A percentile compares a stretch with the other conserved stretches of the same genome.
These are phyloP conservation scores for Heliconius himera DNA, from an alignment of 1,140 invertebrate species.

Conservation along the genomic window DNA sequence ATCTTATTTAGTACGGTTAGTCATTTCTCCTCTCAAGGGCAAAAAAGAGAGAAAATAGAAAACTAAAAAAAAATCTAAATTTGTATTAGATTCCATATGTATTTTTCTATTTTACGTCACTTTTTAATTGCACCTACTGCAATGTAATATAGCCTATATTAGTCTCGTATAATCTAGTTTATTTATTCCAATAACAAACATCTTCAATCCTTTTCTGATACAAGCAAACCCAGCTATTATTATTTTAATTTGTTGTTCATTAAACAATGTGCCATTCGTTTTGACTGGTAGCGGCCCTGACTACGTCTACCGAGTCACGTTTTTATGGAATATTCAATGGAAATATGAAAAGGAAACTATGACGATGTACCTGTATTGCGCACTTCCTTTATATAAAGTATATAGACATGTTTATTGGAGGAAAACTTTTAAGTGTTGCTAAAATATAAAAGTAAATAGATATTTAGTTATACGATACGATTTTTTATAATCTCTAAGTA, in stretches of 20 bases:
- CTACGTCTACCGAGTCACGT: conserved; percentile 24
- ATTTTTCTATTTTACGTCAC: too few relatives aligned
- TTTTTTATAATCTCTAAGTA: too few relatives aligned
- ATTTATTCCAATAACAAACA: neutral
- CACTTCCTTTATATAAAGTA: conserved; percentile 16
- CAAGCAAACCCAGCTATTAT: neutral
- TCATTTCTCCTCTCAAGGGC: too few relatives aligned
- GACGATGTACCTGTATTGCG: neutral
- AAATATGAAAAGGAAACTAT: conserved; percentile 27
- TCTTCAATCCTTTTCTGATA: neutral
- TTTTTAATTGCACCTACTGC: too few relatives aligned
- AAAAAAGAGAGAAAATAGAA: too few relatives aligned
- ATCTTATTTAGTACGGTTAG: too few relatives aligned
- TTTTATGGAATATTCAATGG: conserved; percentile 18
- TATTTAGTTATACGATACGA: too few relatives aligned
- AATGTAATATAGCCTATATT: neutral
- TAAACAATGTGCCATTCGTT: conserved; percentile 30
- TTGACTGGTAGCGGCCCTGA: conserved; percentile 19
- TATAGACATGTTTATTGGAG: neutral
- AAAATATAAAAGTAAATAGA: too few relatives aligned
- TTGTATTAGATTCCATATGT: too few relatives aligned
- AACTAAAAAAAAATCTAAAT: too few relatives aligned
- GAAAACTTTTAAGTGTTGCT: neutral
- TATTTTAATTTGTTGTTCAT: conserved; percentile 19
- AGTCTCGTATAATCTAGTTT: neutral